Evolutionary conservation across 2,113 vertebrate genomes (phyloP), one percentile per base, ranked within the genome.

Genomic region (Murina feae): DNA sequence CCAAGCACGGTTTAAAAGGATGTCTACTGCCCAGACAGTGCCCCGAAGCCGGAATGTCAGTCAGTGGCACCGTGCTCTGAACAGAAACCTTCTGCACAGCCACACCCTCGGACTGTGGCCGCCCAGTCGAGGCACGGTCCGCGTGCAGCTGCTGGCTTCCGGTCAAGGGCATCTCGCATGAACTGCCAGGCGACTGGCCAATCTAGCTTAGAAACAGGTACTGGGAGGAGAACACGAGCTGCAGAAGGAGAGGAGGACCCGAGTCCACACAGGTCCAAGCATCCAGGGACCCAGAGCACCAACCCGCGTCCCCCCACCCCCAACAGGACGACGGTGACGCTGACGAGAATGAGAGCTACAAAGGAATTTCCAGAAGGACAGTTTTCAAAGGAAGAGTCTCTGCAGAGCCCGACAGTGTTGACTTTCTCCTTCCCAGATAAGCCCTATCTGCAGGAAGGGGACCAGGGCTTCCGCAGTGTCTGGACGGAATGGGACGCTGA

Each of bases 301-400:
- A 12, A 2, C 0, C n/a, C 23, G 7, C 0, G 3, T 4, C 5
- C 14, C 58, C 49, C 49, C 13, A 6, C 10, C 44, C 21, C 66
- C 12, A 5, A 13, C 35, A 1, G 6, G 5, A 1, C 1, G 13
- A 5, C 66, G 39, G 72, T 16, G 5, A 1, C 44, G 18, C 71
- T 2, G 3, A 18, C 10, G 6, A 83, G 80, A 23, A 69, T 7
- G 47, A 47, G 53, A 18, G 17, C 78, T 55, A 35, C 20, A n/a
- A 12, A 51, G 85, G 16, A 44, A n/a, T 37, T 84, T 84, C 90
- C 93, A 96, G n/a, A 85, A 96, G 82, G 32, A 60, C 51, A 42
- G 23, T 80, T 65, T 84, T 85, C 82, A 72, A 28, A 66, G 88
- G n/a, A 78, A 88, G 39, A 35, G 78, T 28, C 47, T 58, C 42